Conservation (phyloP, 2,113 vertebrate species). For the Vanacampus margaritifer region DNA sequence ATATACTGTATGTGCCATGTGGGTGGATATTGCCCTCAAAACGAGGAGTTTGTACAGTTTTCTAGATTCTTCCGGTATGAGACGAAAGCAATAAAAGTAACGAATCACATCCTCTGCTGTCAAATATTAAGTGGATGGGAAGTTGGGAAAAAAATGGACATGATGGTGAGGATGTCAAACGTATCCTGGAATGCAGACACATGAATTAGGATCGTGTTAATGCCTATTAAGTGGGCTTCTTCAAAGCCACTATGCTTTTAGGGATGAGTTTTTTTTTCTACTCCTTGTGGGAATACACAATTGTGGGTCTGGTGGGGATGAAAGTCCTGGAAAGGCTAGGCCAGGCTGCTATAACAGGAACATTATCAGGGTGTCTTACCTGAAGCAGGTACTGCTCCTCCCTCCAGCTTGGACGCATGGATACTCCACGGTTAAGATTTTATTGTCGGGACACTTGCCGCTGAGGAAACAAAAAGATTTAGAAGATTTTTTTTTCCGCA, state of each 20-base stretch:
- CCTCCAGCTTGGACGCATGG: constrained; percentile 65
- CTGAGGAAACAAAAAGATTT: constrained; percentile 35
- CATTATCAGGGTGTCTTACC: constrained; percentile 45
- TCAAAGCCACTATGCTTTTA: neutral
- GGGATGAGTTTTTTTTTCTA: neutral
- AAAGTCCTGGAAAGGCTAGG: neutral
- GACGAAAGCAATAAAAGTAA: constrained; percentile 1
- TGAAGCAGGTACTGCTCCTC: constrained; percentile 69
- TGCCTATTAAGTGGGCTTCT: neutral
- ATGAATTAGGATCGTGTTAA: neutral
- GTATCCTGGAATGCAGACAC: neutral
- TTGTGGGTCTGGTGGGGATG: no score
- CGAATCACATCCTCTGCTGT: constrained; percentile 4
- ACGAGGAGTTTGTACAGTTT: neutral
- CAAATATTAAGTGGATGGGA: neutral
- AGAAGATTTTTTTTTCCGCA: neutral
- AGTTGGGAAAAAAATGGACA: neutral
- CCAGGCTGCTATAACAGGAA: neutral
- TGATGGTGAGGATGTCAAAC: neutral
- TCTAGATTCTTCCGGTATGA: neutral
- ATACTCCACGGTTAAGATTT: constrained; percentile 75
- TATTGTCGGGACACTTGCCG: constrained; percentile 70
- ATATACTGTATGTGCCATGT: no score
- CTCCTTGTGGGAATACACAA: neutral
- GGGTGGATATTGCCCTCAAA: neutral